Base-by-base conservation (phyloP, 92 coral and sea anemone genomes). In the Epizoanthus rinbou region DNA sequence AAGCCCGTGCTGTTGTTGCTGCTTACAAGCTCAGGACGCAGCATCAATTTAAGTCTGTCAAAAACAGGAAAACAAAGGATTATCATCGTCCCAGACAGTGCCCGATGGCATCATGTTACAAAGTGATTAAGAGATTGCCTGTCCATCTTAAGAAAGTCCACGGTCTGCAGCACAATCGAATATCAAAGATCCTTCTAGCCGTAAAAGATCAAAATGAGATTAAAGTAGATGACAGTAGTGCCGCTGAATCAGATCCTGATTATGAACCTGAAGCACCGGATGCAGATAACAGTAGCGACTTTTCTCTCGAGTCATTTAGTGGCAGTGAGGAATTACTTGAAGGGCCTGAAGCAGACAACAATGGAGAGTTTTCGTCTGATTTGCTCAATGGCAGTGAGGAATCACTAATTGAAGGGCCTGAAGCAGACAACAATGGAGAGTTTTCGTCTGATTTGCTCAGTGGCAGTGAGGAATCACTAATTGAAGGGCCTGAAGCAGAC, bases 1-100 rank as follows among this genome's bases (percentile, higher is more conserved):
- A 62, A 72, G 86, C 86, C 54, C 24, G 71, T 54, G 78, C 75
- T 57, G 81, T 83, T 31, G 80, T 74, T 35, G 56, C 80, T 9
- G 57, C 80, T 39, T 64, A 74, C 54, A 14, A 14, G 56, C 64
- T 74, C 31, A 74, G 65, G 80, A 74, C 56, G 80, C 28, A 56
- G 45, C 80, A 74, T 23, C 80, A 54, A 31, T 74, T 74, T 23
- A 74, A 74, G 80, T 53, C 64, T 47, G 31, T 14, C n/a, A 37
- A 74, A 5, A 45, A 17, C 57, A 54, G 21, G 35, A 74, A 74
- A 74, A 74, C 80, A 74, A 74, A 56, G 28, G 80, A 74, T 74
- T 74, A 74, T 31, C 80, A 74, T 64, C 41, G 57, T 31, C 63
- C 43, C 43, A 56, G 57, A 74, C 28, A 24, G 31, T 74, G 62